Base-by-base conservation (phyloP, 92 coral and sea anemone species). In the Porites evermanni region DNA sequence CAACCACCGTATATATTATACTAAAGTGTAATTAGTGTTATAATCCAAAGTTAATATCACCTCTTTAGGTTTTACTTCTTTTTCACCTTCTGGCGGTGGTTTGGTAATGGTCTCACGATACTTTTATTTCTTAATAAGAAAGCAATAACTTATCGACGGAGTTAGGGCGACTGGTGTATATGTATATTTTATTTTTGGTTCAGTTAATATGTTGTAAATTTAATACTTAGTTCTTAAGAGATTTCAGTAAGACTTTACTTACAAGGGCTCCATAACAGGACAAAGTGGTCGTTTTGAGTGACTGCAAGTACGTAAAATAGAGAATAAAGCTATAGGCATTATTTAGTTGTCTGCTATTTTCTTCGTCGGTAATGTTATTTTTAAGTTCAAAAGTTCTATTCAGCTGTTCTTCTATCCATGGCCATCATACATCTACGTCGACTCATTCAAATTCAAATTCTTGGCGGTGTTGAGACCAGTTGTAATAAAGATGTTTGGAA, bases 151-250 rank as follows among this genome's bases (percentile, higher is more conserved):
- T 44, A 21, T 20, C 32, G 73, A 23, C 68, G 23, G 59, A 73
- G 54, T 24, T 73, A 83, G 79, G 29, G 24, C 66, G 65, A 64
- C 60, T 60, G 56, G 64, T 12, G 80, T 75, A 74, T 73, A 65
- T 83, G 87, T 51, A 83, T 83, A 83, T 83, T 83, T 51, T 83
- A 51, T 83, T 38, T 83, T 83, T 83, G 87, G 66, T 64, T 74
- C 52, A 23, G 47, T 38, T 53, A 66, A 23, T 73, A 73, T 74
- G 64, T 72, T 73, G 87, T 83, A 83, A 70, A 81, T 71, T 70
- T 70, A 79, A 64, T 83, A 74, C 51, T 83, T 83, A 70, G 74
- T 52, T 74, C 87, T 72, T 64, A 53, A 73, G 66, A 47, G 87
- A 64, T 58, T 51, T 32, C 54, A 65, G 26, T 51, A 29, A 83